Evolutionary conservation across 2,113 vertebrate genomes (phyloP), one percentile per base, ranked within the genome.

Genomic region (Apeltes quadracus): DNA sequence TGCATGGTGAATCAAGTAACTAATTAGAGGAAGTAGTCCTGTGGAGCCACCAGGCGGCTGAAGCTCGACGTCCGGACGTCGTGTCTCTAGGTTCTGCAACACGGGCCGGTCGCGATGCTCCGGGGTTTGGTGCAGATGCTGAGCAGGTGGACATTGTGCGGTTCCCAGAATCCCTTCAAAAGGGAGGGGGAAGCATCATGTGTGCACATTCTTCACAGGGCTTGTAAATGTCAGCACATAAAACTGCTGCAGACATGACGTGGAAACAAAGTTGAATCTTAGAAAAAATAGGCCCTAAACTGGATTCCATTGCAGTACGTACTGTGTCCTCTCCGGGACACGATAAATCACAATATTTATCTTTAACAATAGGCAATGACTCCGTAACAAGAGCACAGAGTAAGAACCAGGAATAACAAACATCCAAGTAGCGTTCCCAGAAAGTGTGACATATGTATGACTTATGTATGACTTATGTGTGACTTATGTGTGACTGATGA

Each of bases 381-480:
- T 75, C 72, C 9, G 56, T 81, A 88, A 74, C 2, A 88, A 84
- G 51, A 53, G 64, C 67, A 69, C 57, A 53, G 69, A 73, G 36
- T 34, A 3, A 12, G 27, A 90, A 86, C 72, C 81, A 75, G 69
- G 59, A 76, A 78, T 63, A 77, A 86, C 75, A 88, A 86, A 85
- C 59, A 29, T 29, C n/a, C n/a, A n/a, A n/a, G n/a, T 87, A 76
- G 61, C 16, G 54, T 84, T 91, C 91, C 92, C 92, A 84, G 89
- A 92, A 91, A 90, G 25, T 73, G 29, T 32, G 29, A 32, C 29
- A n/a, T n/a, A n/a, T n/a, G n/a, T n/a, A n/a, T n/a, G n/a, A n/a
- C n/a, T n/a, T n/a, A 29, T 29, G 25, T 73, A 6, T 34, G 32
- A 34, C 32, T 34, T 34, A 34, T 34, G 32, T 34, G 6, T 34